These are phyloP conservation scores for Hedychridium roseum DNA, from an alignment of 2,888 invertebrate genomes.

Conservation along the genomic window DNA sequence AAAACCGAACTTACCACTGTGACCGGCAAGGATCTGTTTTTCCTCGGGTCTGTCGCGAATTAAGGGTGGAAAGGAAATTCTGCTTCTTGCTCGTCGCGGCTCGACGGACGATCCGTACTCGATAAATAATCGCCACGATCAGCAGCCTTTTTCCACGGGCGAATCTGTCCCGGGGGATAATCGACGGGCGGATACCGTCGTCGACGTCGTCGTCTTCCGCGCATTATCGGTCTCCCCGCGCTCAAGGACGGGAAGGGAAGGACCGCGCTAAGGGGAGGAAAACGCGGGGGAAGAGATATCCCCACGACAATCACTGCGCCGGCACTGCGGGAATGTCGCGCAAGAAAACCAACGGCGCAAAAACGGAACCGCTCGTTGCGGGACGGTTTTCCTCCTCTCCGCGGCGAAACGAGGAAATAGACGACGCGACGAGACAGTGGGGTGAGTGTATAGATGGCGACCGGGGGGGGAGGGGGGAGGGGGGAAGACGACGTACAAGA, in stretches of 20 bases:
- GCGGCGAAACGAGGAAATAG: background rate
- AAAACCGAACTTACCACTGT: too few relatives aligned
- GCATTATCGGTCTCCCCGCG: conserved; percentile 37
- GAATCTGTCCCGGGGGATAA: conserved; percentile 15
- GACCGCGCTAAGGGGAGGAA: too few relatives aligned
- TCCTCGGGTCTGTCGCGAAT: too few relatives aligned
- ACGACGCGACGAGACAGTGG: background rate
- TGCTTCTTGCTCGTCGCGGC: too few relatives aligned
- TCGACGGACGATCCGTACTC: background rate
- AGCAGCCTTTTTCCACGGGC: conserved; percentile 20
- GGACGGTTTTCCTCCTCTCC: background rate
- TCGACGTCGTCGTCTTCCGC: conserved; percentile 9
- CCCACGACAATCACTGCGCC: conserved; percentile 23
- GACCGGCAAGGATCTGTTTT: too few relatives aligned
- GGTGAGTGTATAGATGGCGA: background rate
- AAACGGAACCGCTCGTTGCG: conserved; percentile 19
- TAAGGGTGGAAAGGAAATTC: too few relatives aligned
- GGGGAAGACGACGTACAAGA: background rate
- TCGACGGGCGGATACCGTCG: conserved; percentile 31
- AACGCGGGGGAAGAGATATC: conserved; percentile 6
- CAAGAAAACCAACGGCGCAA: conserved; percentile 31
- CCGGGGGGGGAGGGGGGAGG: conserved; percentile 17
- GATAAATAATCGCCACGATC: conserved; percentile 32
- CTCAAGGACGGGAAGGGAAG: too few relatives aligned
- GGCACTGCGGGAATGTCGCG: conserved; percentile 5